A percentile compares a stretch with the other conserved stretches of the same genome.
Evolutionary conservation across 2,113 vertebrate species (phyloP).

Genomic region (Aptenodytes forsteri): DNA sequence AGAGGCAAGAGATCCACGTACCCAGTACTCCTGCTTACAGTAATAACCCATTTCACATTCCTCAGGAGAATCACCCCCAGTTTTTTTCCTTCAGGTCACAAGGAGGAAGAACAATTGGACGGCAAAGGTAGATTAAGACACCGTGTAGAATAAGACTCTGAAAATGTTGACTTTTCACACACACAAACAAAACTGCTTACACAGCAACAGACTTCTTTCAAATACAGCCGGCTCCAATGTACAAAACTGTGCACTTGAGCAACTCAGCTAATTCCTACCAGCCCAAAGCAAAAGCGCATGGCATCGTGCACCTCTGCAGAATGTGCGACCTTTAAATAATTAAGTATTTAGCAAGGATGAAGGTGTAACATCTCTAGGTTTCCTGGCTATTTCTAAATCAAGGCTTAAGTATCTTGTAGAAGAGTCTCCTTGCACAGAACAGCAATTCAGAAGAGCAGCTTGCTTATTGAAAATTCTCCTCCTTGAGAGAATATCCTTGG

Average conservation of each 20-base stretch:
- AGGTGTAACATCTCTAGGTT: neutral
- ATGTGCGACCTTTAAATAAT: no score
- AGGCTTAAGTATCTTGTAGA: neutral
- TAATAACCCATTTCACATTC: fast-evolving
- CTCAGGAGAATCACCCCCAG: neutral
- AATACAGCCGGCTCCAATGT: fast-evolving
- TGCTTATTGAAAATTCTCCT: no score
- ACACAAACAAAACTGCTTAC: neutral
- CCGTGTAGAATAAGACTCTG: fast-evolving
- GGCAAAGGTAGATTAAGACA: neutral
- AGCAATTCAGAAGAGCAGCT: neutral
- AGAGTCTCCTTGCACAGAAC: neutral
- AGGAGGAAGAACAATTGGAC: neutral
- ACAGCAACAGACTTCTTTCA: neutral
- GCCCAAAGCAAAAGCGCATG: neutral
- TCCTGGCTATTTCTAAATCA: neutral
- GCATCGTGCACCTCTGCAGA: neutral
- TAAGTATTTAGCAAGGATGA: neutral
- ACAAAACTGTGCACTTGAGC: neutral
- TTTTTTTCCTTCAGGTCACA: neutral
- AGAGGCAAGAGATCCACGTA: neutral
- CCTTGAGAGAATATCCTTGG: neutral
- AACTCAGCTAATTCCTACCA: neutral
- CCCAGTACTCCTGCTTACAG: neutral
- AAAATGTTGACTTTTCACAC: neutral